Base-by-base conservation (phyloP, 1,140 invertebrate species). In the Saxidomus purpurata region DNA sequence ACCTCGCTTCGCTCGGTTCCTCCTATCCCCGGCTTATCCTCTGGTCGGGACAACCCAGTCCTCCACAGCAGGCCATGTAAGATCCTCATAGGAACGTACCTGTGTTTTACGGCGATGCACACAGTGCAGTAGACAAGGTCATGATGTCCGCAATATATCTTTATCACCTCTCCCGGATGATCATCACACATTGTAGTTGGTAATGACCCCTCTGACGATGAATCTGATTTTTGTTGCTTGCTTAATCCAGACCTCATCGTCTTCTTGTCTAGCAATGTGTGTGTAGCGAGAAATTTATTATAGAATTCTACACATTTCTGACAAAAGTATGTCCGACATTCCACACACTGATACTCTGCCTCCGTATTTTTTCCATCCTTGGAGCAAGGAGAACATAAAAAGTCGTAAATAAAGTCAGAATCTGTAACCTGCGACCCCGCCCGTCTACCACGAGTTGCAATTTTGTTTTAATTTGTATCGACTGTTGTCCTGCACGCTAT, bases 321-420 rank as follows among this genome's bases (percentile, higher is more conserved):
- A 31, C 61, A 67, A 28, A 31, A 34, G 34, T 31, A 31, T 6
- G n/a, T 28, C 4, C 34, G n/a, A 31, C 61, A 67, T 1, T 67
- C 61, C 11, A 36, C 61, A 19, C 61, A 67, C 28, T 34, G 2
- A 34, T 67, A 67, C 6, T 19, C 13, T 9, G 61, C 67, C 31
- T 47, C 81, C 11, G 31, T 17, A 28, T 40, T 40, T 4, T 38
- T 47, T 67, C 49, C 47, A 82, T 90, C 87, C 79, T 76, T 19
- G 84, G 83, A 52, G 89, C 38, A 2, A 90, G n/a, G 52, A 87
- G 87, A 6, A 89, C 76, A 69, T 86, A 79, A 22, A 88, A 89
- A 0, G 77, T 87, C 52, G 81, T 84, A 31, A 79, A 91, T 17
- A 87, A 67, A 6, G 34, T 67, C 61, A 4, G 61, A 67, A 4